These are phyloP conservation scores for Neoitamus cyanurus DNA, from an alignment of 2,888 invertebrate species.

Conservation along the genomic window DNA sequence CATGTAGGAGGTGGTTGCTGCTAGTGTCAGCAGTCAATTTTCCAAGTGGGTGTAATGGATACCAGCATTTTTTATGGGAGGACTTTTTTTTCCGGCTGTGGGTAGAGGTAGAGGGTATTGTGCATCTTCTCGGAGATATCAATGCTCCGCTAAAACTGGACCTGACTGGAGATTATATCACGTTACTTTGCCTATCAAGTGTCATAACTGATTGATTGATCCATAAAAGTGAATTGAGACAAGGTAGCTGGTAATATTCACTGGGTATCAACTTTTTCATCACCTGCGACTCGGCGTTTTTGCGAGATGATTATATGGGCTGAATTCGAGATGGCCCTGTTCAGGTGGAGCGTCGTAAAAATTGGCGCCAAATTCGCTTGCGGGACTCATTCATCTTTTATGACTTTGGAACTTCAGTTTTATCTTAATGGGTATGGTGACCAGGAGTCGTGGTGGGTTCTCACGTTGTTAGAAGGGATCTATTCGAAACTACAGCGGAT, in stretches of 20 bases:
- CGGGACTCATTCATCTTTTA: not conserved
- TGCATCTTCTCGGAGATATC: not conserved
- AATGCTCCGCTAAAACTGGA: slow-evolving; percentile 4
- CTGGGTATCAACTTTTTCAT: slow-evolving; percentile 19
- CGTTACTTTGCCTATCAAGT: slow-evolving; percentile 40
- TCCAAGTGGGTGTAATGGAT: slow-evolving; percentile 44
- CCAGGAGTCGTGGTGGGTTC: not conserved
- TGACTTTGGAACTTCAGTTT: not conserved
- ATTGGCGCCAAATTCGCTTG: not conserved
- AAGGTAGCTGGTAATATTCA: slow-evolving; percentile 38
- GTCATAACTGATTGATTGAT: slow-evolving; percentile 43
- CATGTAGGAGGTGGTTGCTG: slow-evolving; percentile 36
- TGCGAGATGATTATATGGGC: not conserved
- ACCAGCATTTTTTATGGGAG: slow-evolving; percentile 3
- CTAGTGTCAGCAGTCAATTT: slow-evolving; percentile 43
- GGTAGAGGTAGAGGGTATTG: not conserved
- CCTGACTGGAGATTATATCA: slow-evolving; percentile 31
- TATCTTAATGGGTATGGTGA: not conserved
- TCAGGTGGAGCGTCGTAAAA: not conserved
- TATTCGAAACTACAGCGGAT: not conserved
- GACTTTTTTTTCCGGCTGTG: not conserved
- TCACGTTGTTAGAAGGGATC: not conserved
- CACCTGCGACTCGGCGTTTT: not conserved
- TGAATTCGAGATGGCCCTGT: not conserved
- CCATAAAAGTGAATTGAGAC: slow-evolving; percentile 8